These are phyloP conservation scores for Dryobota labecula DNA, from an alignment of 2,888 invertebrate genomes.

Conservation along the genomic window DNA sequence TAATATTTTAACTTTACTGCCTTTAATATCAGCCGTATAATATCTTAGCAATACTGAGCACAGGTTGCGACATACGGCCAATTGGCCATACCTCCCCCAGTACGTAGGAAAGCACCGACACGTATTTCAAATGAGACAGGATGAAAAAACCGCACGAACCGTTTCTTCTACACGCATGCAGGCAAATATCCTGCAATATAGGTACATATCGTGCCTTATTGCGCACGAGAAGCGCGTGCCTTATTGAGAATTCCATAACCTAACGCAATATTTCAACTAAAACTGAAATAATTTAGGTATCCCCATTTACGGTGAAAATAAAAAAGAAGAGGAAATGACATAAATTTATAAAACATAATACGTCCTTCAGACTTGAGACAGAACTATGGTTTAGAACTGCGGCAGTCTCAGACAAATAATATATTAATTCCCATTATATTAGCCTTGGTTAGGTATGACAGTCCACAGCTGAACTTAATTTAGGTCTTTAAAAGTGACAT, in stretches of 20 bases:
- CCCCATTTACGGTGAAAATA: background rate
- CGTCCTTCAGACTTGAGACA: background rate
- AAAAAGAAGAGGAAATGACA: background rate
- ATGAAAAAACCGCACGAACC: slow-evolving; percentile 51
- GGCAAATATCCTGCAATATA: slow-evolving; percentile 46
- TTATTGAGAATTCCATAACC: slow-evolving; percentile 14
- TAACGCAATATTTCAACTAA: slow-evolving; percentile 12
- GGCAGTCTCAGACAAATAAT: background rate
- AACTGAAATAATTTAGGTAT: slow-evolving; percentile 3
- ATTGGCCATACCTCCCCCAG: slow-evolving; percentile 1
- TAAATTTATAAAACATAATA: background rate
- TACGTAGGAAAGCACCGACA: background rate
- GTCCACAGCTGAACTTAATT: background rate
- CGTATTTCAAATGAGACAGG: slow-evolving; percentile 31
- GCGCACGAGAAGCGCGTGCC: no score
- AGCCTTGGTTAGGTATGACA: background rate
- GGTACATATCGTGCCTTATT: slow-evolving; percentile 31
- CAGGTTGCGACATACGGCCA: slow-evolving; percentile 33
- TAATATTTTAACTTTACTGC: background rate
- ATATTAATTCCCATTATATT: background rate
- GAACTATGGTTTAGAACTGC: background rate
- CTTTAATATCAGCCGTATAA: background rate
- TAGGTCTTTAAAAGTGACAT: background rate
- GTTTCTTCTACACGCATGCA: slow-evolving; percentile 51
- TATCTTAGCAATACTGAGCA: slow-evolving; percentile 11